These are phyloP conservation scores for Oenanthe melanoleuca DNA, from an alignment of 2,113 vertebrate genomes.

Conservation along the genomic window DNA sequence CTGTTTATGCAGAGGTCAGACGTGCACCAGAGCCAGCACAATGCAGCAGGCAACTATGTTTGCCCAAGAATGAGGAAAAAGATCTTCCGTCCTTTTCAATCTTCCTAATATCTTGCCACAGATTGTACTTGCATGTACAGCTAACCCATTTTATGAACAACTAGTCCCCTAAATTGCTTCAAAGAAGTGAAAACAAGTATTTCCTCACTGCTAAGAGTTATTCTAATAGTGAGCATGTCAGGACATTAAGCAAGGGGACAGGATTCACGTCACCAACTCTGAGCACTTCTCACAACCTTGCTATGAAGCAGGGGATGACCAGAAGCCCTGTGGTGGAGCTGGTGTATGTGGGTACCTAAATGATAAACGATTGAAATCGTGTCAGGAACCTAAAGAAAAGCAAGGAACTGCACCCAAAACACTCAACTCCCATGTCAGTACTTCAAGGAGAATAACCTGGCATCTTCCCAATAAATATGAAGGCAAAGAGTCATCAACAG, in stretches of 20 bases:
- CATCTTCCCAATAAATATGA: not conserved
- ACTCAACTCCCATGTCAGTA: not conserved
- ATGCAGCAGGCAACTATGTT: accelerated
- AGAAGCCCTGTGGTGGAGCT: not conserved
- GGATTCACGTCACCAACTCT: accelerated
- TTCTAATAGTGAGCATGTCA: not conserved
- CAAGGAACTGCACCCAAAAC: not conserved
- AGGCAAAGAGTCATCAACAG: not conserved
- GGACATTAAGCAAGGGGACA: not conserved
- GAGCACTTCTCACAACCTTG: not conserved
- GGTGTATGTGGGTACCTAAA: not conserved
- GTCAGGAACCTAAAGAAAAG: not conserved
- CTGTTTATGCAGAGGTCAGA: not conserved
- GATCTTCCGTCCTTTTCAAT: not conserved
- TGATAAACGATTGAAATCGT: not conserved
- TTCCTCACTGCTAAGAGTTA: not conserved
- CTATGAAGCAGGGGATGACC: not conserved
- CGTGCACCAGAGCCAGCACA: not conserved
- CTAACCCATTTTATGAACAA: not conserved
- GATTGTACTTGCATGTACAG: not conserved
- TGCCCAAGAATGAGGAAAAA: not conserved
- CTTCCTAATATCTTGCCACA: not conserved
- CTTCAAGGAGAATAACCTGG: not conserved
- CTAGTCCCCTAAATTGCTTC: not conserved
- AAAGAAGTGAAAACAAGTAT: not conserved